phyloP scores from a whole-genome alignment of 2,113 vertebrate species.

The Suricata suricatta region DNA sequence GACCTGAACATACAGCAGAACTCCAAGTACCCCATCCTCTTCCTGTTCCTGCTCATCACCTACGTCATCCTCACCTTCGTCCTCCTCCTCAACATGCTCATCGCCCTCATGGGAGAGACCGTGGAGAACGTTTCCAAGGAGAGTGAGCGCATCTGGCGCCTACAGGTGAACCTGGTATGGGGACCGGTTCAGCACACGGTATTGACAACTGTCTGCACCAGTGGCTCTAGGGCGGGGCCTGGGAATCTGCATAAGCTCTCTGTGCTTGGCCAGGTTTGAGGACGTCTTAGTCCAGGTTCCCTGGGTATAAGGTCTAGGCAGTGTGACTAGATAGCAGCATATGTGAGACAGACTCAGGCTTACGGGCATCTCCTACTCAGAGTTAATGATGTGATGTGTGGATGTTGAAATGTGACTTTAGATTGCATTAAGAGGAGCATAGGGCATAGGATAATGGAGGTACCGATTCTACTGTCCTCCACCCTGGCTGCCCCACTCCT shows the following conservation, averaged over 20 bases:
- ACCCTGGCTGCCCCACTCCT: not conserved
- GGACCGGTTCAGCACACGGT: not conserved
- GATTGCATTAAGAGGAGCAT: not conserved
- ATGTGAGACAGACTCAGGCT: not conserved
- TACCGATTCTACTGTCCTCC: not conserved
- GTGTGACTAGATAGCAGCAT: not conserved
- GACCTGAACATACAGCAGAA: conserved; percentile 89
- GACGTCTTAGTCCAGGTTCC: not conserved
- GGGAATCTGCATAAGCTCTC: not conserved
- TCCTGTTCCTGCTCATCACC: conserved; percentile 87
- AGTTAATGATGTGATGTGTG: not conserved
- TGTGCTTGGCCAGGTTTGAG: not conserved
- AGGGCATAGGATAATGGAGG: not conserved
- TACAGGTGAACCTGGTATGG: conserved; percentile 82
- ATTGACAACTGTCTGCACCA: not conserved
- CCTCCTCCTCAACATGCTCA: conserved; percentile 90
- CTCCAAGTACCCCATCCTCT: conserved; percentile 88
- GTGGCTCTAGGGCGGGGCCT: not conserved
- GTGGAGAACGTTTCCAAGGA: conserved; percentile 90
- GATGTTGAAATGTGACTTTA: not conserved
- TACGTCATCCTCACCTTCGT: conserved; percentile 88
- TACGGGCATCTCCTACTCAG: not conserved
- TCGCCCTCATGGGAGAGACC: conserved; percentile 88
- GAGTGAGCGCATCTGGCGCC: conserved; percentile 89
- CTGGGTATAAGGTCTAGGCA: not conserved